Evolutionary conservation across 1,140 invertebrate species (phyloP), one percentile per base, ranked within the genome.

Genomic region (Propsilocerus akamusi): DNA sequence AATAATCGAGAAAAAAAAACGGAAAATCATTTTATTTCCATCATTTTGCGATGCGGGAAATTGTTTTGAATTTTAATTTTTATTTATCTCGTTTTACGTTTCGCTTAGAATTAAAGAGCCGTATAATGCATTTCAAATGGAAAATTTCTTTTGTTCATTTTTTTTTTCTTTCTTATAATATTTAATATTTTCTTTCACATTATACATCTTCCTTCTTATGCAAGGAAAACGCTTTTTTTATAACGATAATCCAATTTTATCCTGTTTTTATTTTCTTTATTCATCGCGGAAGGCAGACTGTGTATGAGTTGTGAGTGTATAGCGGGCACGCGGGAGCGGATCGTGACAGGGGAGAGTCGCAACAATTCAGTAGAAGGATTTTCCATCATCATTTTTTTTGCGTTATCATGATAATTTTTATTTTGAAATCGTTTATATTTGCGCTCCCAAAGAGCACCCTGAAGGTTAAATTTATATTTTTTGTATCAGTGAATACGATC

Each of bases 231-330:
- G 34, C 34, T 41, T 41, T 41, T 41, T 41, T 41, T 41, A 41
- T 20, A 41, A 41, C 34, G 34, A 41, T 41, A 41, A 41, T 41
- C 34, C 34, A 41, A 41, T 41, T 41, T 41, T 41, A 41, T 41
- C 34, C 34, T 41, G 34, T 41, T 41, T 41, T 41, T 41, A 41
- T 41, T 41, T 41, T 41, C 34, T 41, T 41, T 41, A 41, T 41
- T 41, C 34, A 41, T 41, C 34, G 34, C 34, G 34, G 22, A 17
- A 41, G 11, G 28, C 14, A n/a, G 14, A 30, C 14, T 30, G 28
- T 12, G 28, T 30, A 30, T 8, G 28, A 30, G 28, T 8, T 30
- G 2, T 8, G 20, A 17, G n/a, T 17, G 20, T 41, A 20, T 20
- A 41, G 22, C 17, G 17, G 34, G 34, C 34, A 20, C 8, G 17